Evolutionary conservation across 2,888 invertebrate species (phyloP), one percentile per base, ranked within the genome.

Genomic region (Eugnorisma glareosa): DNA sequence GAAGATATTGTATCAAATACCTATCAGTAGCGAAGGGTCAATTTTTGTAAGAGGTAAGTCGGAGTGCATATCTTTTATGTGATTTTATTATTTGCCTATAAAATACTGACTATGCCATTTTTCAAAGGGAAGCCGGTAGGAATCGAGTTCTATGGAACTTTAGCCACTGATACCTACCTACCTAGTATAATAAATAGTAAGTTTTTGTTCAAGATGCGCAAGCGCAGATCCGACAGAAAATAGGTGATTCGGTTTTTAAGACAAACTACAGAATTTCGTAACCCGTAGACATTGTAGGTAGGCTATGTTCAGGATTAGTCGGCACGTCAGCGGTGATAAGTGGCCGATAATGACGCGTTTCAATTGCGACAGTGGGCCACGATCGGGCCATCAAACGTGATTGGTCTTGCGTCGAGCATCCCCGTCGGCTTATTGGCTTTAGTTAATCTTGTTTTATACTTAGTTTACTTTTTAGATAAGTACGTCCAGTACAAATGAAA

Each of bases 301-400:
- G 75, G 67, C 75, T 63, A 57, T 64, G 64, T 75, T 72, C 82
- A 76, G 66, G 72, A 88, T 75, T 69, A 64, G 66, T 73, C 63
- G 57, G 21, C 35, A 66, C 73, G 79, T 81, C 77, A 79, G 74
- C 67, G 13, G 82, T 81, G 89, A 87, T 86, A 88, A 86, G 85
- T 87, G 83, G 77, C 57, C 76, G 74, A 78, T 88, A 84, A 81
- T 87, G 70, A 82, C 45, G 45, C 37, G 35, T 76, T 84, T 86
- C 81, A 84, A 84, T 88, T 86, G 87, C 81, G 79, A 80, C 80
- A 86, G 77, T 84, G 78, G 80, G 71, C 88, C 87, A 87, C 89
- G 87, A 87, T 86, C 87, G 51, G 51, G 77, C 79, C 82, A 87
- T 88, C 87, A 82, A 84, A 71, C 67, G 77, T 82, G 88, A 88